Percentiles rank a stretch among this genome's conserved stretches.
Conservation (phyloP, 2,888 invertebrate genomes). For the Aelia acuminata region DNA sequence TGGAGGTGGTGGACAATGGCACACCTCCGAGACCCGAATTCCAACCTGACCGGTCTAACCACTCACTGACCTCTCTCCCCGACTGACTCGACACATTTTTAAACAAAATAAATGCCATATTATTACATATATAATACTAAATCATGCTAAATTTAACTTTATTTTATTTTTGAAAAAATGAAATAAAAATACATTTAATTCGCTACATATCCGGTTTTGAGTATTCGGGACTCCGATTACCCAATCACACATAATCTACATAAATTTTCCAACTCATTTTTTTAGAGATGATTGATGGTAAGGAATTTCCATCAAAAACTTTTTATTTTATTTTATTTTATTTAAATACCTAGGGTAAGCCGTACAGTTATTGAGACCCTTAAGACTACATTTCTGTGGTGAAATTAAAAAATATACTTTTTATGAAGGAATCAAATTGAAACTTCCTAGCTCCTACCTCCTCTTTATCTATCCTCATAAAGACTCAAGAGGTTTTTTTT, state of each 20-base stretch:
- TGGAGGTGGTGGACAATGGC: conserved; percentile 28
- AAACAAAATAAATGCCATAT: conserved; percentile 24
- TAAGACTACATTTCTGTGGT: too few relatives aligned
- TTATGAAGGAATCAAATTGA: too few relatives aligned
- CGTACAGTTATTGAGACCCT: too few relatives aligned
- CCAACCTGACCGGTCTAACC: conserved; percentile 35
- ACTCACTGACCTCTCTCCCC: conserved; percentile 7
- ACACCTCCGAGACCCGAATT: conserved; percentile 11
- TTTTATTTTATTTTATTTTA: too few relatives aligned
- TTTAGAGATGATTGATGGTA: too few relatives aligned
- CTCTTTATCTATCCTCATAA: too few relatives aligned
- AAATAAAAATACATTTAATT: not conserved
- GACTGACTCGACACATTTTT: conserved; percentile 16
- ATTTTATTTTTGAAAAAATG: not conserved
- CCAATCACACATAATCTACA: not conserved
- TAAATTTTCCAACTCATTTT: not conserved
- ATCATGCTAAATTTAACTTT: not conserved
- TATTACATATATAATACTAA: not conserved
- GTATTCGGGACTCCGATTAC: not conserved
- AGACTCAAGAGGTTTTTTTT: too few relatives aligned
- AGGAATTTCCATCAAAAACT: too few relatives aligned
- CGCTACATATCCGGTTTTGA: not conserved
- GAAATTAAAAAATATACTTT: too few relatives aligned
- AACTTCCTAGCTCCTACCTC: too few relatives aligned
- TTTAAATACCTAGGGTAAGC: too few relatives aligned